Evolutionary conservation across 2,888 invertebrate species (phyloP), one percentile per base, ranked within the genome.

Genomic region (Hofmannophila pseudospretella): DNA sequence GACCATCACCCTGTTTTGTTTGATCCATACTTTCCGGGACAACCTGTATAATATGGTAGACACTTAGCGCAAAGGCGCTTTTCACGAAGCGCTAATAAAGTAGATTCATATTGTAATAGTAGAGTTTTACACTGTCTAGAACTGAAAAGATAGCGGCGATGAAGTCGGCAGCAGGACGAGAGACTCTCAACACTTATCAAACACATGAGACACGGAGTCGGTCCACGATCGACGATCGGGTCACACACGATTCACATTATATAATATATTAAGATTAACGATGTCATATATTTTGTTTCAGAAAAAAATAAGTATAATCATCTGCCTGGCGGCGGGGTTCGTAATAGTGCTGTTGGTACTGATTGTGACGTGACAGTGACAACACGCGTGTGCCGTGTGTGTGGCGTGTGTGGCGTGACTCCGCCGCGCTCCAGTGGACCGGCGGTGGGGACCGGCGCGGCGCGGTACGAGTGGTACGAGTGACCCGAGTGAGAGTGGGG

Each of bases 341-440:
- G 55, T 72, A 10, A 45, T 84, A 22, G 78, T 85, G 46, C 49
- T 85, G 41, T 54, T 82, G 16, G 80, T 85, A 46, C 66, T 85
- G 4, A 49, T 72, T 8, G 39, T 56, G 42, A 80, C 81, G 54
- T 78, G 51, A 49, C 19, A 7, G 2, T 8, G 7, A n/a, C 7
- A n/a, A n/a, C 10, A 5, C 30, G 2, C 9, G 23, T 3, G 5
- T 5, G 9, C 14, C 14, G 29, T 19, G 19, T 9, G 8, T 20
- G 20, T 1, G 2, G 23, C 8, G 8, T 7, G 4, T 1, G 23
- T 8, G 22, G 22, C 2, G 7, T 22, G 22, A 2, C 2, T 2
- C 4, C 22, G 5, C 2, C 4, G 22, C 7, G 22, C 22, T 4
- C 7, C 22, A 5, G 19, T 5, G 4, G 3, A 5, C 19, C 7